Evolutionary conservation across 2,888 invertebrate genomes (phyloP).

Genomic region (Linnaemya vulpina): DNA sequence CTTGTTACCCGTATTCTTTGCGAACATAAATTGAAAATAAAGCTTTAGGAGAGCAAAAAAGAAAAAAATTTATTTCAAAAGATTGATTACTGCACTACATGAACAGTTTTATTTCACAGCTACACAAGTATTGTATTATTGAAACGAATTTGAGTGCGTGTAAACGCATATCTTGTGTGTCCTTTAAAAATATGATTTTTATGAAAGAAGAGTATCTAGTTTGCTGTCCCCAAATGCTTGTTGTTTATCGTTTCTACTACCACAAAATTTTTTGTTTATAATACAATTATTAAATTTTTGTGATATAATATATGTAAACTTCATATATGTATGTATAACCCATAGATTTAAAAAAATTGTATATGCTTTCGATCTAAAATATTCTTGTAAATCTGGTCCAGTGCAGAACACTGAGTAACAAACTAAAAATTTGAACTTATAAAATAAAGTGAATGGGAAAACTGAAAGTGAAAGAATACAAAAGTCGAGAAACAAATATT

Average conservation of each 20-base stretch:
- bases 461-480: no score
- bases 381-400: no score
- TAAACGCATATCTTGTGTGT: not conserved
- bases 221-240: not conserved
- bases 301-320: no score
- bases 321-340: no score
- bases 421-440: no score
- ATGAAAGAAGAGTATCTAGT: not conserved
- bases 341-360: no score
- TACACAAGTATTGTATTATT: not conserved
- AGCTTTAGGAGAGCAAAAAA: slow-evolving; percentile 33
- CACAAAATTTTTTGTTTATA: not conserved
- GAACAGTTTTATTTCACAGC: slow-evolving; percentile 37
- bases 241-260: not conserved
- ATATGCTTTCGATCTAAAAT: no score
- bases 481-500: no score
- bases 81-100: slow-evolving; percentile 67
- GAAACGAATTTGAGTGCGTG: not conserved
- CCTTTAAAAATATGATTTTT: not conserved
- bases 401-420: no score
- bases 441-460: no score
- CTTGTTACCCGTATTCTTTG: slow-evolving; percentile 15
- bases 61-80: slow-evolving; percentile 62
- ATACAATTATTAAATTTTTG: slow-evolving; percentile 1
- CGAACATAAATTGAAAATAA: slow-evolving; percentile 50